Evolutionary conservation across 2,888 invertebrate species (phyloP).

Genomic region (Macaria notata): DNA sequence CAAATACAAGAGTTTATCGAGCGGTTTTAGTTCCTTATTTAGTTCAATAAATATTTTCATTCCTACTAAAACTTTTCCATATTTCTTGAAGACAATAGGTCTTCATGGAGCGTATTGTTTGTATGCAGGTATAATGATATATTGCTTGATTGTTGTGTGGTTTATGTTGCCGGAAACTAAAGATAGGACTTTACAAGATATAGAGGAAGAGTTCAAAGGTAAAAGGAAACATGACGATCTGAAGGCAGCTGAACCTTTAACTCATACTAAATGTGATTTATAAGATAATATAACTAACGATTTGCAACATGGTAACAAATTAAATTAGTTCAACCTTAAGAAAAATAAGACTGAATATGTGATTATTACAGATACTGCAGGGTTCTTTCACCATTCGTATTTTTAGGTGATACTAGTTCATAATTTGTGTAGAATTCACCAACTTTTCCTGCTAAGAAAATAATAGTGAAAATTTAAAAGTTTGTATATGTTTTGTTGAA

Average conservation of each 20-base stretch:
- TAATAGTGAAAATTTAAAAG: too few relatives aligned
- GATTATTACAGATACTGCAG: too few relatives aligned
- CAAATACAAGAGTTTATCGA: conserved; percentile 82
- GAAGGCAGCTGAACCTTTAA: conserved; percentile 22
- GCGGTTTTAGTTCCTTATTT: conserved; percentile 52
- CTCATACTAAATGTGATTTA: background rate
- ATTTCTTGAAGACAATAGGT: conserved; percentile 35
- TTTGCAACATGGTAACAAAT: too few relatives aligned
- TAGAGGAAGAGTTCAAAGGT: conserved; percentile 57
- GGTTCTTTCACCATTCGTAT: too few relatives aligned
- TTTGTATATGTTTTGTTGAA: too few relatives aligned
- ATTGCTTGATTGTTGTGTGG: conserved; percentile 49
- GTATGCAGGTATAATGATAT: conserved; percentile 47
- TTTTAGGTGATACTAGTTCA: too few relatives aligned
- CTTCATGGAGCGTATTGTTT: conserved; percentile 44
- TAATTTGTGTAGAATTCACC: too few relatives aligned
- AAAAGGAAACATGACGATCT: conserved; percentile 27
- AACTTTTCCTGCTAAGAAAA: too few relatives aligned
- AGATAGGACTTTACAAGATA: conserved; percentile 56
- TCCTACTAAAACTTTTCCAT: conserved; percentile 39
- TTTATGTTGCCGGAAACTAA: conserved; percentile 59
- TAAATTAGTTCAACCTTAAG: too few relatives aligned
- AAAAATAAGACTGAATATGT: too few relatives aligned
- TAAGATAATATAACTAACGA: too few relatives aligned
- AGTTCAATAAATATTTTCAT: conserved; percentile 40